phyloP scores from a whole-genome alignment of 2,888 invertebrate species.

The Hipparchia sbordonii region DNA sequence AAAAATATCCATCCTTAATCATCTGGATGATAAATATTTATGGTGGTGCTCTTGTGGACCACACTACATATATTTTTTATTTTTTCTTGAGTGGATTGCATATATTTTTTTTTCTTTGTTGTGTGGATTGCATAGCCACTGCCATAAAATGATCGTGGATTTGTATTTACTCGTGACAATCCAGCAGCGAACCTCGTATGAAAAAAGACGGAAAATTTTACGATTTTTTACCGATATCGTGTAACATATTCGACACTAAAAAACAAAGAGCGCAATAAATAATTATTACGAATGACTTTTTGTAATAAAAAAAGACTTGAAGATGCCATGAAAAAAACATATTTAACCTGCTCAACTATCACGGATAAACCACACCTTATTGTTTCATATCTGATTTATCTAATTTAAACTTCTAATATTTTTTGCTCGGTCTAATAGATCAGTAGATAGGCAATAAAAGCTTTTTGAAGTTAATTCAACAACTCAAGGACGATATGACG shows the following conservation, averaged over 20 bases:
- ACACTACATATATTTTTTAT: too few relatives aligned
- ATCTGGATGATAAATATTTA: too few relatives aligned
- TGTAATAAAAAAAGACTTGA: neutral
- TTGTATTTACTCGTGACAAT: too few relatives aligned
- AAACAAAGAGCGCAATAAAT: neutral
- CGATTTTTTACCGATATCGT: neutral
- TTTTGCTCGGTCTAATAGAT: neutral
- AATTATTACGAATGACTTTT: neutral
- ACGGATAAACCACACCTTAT: neutral
- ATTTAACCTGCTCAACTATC: neutral
- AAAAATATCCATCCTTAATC: too few relatives aligned
- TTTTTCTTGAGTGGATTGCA: too few relatives aligned
- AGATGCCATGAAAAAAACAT: neutral
- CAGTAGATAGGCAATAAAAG: neutral
- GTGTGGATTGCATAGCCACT: too few relatives aligned
- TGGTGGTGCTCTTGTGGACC: too few relatives aligned
- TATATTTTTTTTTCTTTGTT: too few relatives aligned
- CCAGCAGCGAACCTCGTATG: too few relatives aligned
- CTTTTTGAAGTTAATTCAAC: slow-evolving; percentile 2
- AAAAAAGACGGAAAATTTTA: neutral
- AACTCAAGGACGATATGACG: slow-evolving; percentile 6
- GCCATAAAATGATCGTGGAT: too few relatives aligned
- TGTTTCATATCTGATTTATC: neutral
- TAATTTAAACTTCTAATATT: neutral
- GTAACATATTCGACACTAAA: neutral